Base-by-base conservation (phyloP, 2,888 invertebrate species). In the Tuta absoluta region DNA sequence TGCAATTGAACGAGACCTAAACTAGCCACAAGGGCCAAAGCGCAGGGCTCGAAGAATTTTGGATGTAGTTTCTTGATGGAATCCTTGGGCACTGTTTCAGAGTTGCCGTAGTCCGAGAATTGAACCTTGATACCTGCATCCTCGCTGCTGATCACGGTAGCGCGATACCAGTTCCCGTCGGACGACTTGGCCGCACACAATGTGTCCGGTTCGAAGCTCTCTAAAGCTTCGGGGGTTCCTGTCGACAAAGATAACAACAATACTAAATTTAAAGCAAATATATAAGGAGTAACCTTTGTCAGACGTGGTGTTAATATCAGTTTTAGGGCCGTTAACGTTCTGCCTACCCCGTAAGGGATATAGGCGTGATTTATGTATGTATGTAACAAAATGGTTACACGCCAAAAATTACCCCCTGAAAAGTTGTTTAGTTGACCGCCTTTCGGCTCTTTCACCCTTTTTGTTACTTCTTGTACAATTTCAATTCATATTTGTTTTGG, bases 151-250 rank as follows among this genome's bases (percentile, higher is more conserved):
- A 89, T 45, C 21, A 95, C 91, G 67, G 89, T 92, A 2, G 93
- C 95, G 57, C 96, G 92, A 76, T 95, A 95, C 95, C 95, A 96
- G 78, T 94, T 94, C 2, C 91, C 93, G 78, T 95, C 95, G 0
- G 74, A 75, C 2, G 93, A 93, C 61, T 92, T 92, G 0, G 93
- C 94, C 0, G 93, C 95, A 75, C 95, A 96, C 0, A 95, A 67
- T 2, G 78, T 80, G 38, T 93, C 93, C 0, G 85, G 79, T 68
- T 92, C 90, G 51, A 92, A 93, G 49, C 79, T 81, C 0, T 89
- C 75, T 0, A 93, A 71, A 0, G 77, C 69, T 72, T 89, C 85
- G 0, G 90, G 82, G 14, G 84, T 82, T 66, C 87, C 91, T 91
- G 77, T 12, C 59, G 66, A 72, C 4, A 68, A 72, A 21, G 41